These are phyloP conservation scores for Loripinus fragilis DNA, from an alignment of 2,888 invertebrate genomes.

Conservation along the genomic window DNA sequence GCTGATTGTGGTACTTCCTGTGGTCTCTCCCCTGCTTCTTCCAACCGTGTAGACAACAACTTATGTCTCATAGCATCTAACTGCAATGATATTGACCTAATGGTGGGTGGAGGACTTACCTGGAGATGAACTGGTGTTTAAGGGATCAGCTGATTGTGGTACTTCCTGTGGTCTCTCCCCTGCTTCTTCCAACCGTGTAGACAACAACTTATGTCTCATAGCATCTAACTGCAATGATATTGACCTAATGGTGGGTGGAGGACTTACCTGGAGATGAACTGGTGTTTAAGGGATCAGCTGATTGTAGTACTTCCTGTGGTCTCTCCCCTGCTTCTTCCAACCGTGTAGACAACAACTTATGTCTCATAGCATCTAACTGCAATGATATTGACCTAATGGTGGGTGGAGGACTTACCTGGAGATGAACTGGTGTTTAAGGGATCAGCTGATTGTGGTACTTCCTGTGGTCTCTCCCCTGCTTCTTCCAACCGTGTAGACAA, in stretches of 20 bases:
- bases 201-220: constrained; percentile 45
- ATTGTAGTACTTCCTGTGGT: constrained; percentile 44
- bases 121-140: background rate
- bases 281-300: background rate
- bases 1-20: constrained; percentile 41
- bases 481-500: constrained; percentile 44
- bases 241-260: constrained; percentile 51
- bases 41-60: constrained; percentile 39
- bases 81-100: constrained; percentile 58
- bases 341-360: constrained; percentile 39
- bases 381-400: constrained; percentile 56
- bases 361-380: constrained; percentile 54
- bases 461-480: constrained; percentile 51
- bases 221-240: constrained; percentile 57
- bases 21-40: constrained; percentile 48
- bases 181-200: constrained; percentile 47
- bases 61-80: constrained; percentile 52
- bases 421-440: background rate
- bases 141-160: constrained; percentile 2
- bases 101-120: constrained; percentile 49
- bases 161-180: constrained; percentile 51
- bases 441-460: constrained; percentile 29
- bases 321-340: constrained; percentile 50
- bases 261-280: constrained; percentile 31
- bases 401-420: constrained; percentile 42